Evolutionary conservation across 2,113 vertebrate genomes (phyloP).

Genomic region (Grallaria varia): DNA sequence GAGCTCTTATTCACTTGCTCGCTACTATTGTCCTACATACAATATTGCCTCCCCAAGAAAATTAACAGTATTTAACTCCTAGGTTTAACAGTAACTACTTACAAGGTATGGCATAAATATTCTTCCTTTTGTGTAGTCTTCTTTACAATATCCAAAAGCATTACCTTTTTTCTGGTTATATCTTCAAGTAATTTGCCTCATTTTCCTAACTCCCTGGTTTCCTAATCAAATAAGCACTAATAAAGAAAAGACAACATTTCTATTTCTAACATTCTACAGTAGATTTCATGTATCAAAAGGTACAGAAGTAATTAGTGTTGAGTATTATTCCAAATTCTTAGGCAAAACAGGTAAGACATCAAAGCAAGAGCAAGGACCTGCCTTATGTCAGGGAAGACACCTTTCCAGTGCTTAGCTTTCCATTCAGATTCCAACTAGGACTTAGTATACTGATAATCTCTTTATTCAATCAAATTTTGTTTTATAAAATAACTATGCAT

Average conservation of each 20-base stretch:
- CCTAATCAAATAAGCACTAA: background rate
- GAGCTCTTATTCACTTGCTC: background rate
- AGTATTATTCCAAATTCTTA: background rate
- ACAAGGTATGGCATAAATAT: background rate
- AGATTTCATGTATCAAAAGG: background rate
- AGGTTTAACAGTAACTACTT: background rate
- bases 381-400: background rate
- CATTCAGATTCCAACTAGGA: background rate
- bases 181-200: background rate
- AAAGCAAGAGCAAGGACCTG: background rate
- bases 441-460: background rate
- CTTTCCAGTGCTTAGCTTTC: background rate
- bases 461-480: background rate
- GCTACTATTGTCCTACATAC: background rate
- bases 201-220: background rate
- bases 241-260: background rate
- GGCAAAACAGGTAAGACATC: background rate
- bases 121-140: background rate
- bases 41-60: background rate
- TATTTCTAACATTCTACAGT: background rate
- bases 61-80: background rate
- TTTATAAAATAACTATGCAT: background rate
- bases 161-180: background rate
- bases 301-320: background rate
- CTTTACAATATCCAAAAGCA: background rate